Percentiles rank a stretch among this genome's conserved stretches.
Conservation (phyloP, 1,140 invertebrate species). For the Ceratitis capitata region DNA sequence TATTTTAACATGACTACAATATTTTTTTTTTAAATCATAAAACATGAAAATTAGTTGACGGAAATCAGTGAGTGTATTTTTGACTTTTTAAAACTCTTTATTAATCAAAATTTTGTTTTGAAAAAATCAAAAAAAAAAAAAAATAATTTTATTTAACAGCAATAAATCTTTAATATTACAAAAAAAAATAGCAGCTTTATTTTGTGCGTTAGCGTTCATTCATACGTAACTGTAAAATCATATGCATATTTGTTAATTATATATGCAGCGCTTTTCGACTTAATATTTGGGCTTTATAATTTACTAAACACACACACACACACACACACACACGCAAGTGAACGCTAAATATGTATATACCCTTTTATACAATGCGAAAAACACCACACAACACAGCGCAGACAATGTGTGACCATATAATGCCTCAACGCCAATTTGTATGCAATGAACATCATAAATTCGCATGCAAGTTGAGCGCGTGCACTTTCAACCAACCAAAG, state of each 20-base stretch:
- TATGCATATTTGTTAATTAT: not conserved
- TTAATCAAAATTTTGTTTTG: too few relatives aligned
- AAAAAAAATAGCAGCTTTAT: too few relatives aligned
- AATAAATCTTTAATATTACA: too few relatives aligned
- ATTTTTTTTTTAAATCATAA: too few relatives aligned
- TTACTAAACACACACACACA: not conserved
- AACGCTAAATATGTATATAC: not conserved
- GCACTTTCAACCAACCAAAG: not conserved
- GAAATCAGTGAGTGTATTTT: not conserved
- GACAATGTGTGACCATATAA: too few relatives aligned
- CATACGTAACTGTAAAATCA: not conserved
- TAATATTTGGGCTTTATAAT: not conserved
- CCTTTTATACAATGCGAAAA: not conserved
- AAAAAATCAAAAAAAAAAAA: too few relatives aligned
- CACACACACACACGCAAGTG: not conserved
- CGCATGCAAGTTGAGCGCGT: not conserved
- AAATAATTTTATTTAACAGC: too few relatives aligned
- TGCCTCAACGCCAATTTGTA: slow-evolving; percentile 15
- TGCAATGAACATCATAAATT: slow-evolving; percentile 27
- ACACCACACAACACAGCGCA: not conserved
- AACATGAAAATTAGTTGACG: not conserved
- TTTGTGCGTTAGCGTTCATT: not conserved
- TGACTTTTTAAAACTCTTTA: too few relatives aligned
- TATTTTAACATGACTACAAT: too few relatives aligned
- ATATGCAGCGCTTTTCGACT: slow-evolving; percentile 8